Conservation (phyloP, 2,113 vertebrate genomes). For the Steatornis caripensis region DNA sequence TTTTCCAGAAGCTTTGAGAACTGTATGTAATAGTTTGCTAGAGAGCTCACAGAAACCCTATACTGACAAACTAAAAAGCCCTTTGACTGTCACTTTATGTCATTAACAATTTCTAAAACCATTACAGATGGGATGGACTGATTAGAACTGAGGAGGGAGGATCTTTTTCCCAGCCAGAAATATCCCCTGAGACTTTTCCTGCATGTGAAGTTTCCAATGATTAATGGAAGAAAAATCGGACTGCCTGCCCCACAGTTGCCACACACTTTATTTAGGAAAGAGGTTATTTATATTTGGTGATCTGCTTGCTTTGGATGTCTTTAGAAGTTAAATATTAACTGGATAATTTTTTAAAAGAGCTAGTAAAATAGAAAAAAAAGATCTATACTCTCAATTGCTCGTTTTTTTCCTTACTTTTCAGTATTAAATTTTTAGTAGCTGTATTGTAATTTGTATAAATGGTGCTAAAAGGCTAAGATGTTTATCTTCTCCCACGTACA, state of each 20-base stretch:
- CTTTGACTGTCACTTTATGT: conserved; percentile 80
- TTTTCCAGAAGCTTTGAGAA: conserved; percentile 77
- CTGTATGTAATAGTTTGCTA: conserved; percentile 69
- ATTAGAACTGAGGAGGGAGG: conserved; percentile 78
- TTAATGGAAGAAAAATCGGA: conserved; percentile 75
- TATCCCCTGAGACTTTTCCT: conserved; percentile 73
- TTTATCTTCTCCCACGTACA: conserved; percentile 70
- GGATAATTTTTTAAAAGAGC: conserved; percentile 19
- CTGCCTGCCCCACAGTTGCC: conserved; percentile 58
- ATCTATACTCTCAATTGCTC: conserved; percentile 3
- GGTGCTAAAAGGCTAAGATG: conserved; percentile 66
- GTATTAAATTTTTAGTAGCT: conserved; percentile 33
- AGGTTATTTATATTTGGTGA: conserved; percentile 66
- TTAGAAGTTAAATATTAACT: conserved; percentile 47
- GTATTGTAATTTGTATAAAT: conserved; percentile 60
- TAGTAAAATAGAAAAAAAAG: neutral
- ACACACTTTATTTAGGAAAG: conserved; percentile 63
- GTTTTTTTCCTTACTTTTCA: conserved; percentile 13
- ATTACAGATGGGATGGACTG: conserved; percentile 82
- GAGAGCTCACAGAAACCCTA: conserved; percentile 76
- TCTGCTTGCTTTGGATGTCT: conserved; percentile 11
- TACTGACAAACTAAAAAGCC: conserved; percentile 74
- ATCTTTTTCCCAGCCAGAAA: conserved; percentile 82
- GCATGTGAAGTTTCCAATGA: conserved; percentile 77
- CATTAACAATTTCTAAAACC: conserved; percentile 84